Conservation (phyloP, 1,140 invertebrate species). For the Leptinotarsa texana region DNA sequence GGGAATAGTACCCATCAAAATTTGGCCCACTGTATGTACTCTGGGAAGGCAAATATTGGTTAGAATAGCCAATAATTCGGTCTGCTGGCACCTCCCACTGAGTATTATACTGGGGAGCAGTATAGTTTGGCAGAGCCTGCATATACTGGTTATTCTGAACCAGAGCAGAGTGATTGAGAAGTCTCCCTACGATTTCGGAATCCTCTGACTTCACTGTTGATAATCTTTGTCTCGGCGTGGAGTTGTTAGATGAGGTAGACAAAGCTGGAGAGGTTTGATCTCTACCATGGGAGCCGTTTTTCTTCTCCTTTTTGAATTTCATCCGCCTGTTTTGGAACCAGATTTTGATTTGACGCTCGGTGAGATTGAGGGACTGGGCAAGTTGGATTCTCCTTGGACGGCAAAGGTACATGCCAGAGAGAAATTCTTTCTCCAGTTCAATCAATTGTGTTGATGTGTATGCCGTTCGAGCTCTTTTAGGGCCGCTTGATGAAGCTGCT, state of each 20-base stretch:
- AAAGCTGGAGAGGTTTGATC: neutral
- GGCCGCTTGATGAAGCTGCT: neutral
- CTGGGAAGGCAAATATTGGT: neutral
- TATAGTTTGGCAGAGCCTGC: neutral
- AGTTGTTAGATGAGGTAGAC: slow-evolving; percentile 3
- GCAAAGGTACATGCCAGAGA: slow-evolving; percentile 77
- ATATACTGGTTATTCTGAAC: slow-evolving; percentile 11
- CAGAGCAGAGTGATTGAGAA: neutral
- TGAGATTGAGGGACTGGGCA: slow-evolving; percentile 71
- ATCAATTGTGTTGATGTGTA: slow-evolving; percentile 82
- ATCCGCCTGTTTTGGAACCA: slow-evolving; percentile 78
- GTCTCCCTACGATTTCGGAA: neutral
- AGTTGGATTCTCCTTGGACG: slow-evolving; percentile 79
- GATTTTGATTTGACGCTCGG: slow-evolving; percentile 88
- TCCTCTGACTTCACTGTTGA: slow-evolving; percentile 7
- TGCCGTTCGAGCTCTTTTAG: slow-evolving; percentile 66
- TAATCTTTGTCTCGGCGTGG: neutral
- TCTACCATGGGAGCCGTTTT: neutral
- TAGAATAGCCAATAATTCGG: neutral
- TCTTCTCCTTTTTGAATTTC: slow-evolving; percentile 65
- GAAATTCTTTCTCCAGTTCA: slow-evolving; percentile 81
- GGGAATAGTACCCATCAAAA: neutral
- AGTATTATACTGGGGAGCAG: neutral
- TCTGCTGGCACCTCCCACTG: slow-evolving; percentile 16
- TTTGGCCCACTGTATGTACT: neutral